Conservation (phyloP, 2,888 invertebrate genomes). For the Stegophylla sp. region DNA sequence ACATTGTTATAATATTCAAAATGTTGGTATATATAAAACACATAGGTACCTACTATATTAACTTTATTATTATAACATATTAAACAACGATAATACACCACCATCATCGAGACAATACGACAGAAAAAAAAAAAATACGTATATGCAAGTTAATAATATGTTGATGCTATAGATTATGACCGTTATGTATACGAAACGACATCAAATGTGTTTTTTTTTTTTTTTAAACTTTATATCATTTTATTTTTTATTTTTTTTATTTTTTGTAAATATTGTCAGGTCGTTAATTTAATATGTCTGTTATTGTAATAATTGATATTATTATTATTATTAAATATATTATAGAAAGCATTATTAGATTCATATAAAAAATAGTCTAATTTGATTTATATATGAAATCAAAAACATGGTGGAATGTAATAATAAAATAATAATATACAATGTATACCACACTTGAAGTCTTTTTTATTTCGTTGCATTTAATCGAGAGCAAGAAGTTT, state of each 20-base stretch:
- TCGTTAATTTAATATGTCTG: conserved; percentile 11
- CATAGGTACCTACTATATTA: background rate
- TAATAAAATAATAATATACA: background rate
- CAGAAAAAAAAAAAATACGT: background rate
- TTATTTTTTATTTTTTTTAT: background rate
- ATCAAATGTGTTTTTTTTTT: background rate
- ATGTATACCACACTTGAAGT: background rate
- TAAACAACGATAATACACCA: background rate
- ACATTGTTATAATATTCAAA: background rate
- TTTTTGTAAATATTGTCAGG: background rate
- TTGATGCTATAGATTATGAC: background rate
- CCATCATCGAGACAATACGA: background rate
- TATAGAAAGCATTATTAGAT: conserved; percentile 6
- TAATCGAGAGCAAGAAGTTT: too few species aligned
- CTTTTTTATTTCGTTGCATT: background rate
- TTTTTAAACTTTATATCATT: background rate
- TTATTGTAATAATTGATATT: too few species aligned
- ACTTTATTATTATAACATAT: background rate
- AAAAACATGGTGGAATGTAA: background rate
- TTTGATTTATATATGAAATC: background rate
- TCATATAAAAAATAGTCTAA: conserved; percentile 1
- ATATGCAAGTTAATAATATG: background rate
- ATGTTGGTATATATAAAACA: background rate
- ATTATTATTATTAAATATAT: background rate
- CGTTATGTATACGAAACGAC: conserved; percentile 27